phyloP scores from a whole-genome alignment of 2,797 vertebrate genomes.

The Sparidentex hasta region DNA sequence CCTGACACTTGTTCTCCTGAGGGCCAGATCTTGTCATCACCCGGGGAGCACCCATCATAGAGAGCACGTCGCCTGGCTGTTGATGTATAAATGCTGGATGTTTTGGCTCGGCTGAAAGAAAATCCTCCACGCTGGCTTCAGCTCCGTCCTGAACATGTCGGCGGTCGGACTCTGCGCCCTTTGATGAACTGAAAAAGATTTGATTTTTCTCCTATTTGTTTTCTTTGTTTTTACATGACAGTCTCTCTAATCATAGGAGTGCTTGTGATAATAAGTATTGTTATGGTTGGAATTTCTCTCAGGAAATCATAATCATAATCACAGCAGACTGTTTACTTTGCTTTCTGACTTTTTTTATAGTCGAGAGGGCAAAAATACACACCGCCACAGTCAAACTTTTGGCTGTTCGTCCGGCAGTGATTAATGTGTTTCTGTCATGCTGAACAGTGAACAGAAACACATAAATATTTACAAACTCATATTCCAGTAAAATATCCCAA shows the following conservation, averaged over 20 bases:
- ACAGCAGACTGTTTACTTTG: conserved; percentile 69
- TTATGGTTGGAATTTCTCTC: conserved; percentile 68
- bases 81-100: conserved; percentile 66
- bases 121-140: conserved; percentile 39
- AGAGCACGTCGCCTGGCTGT: conserved; percentile 61
- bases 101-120: conserved; percentile 57
- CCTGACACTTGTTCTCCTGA: conserved; percentile 52
- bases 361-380: conserved; percentile 64
- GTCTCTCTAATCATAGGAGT: conserved; percentile 71
- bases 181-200: conserved; percentile 62
- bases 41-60: conserved; percentile 63
- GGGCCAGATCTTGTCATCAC: conserved; percentile 76
- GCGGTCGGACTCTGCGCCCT: conserved; percentile 65
- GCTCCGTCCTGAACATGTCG: conserved; percentile 53
- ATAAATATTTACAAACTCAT: conserved; percentile 37
- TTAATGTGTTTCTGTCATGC: conserved; percentile 57
- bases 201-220: conserved; percentile 28
- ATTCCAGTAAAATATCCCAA: conserved; percentile 44
- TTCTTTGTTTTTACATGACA: conserved; percentile 65
- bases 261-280: conserved; percentile 65
- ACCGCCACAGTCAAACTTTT: conserved; percentile 33
- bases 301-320: conserved; percentile 69
- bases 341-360: conserved; percentile 64
- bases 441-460: conserved; percentile 29
- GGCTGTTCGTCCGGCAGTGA: conserved; percentile 45